Percentiles rank a stretch among this genome's conserved stretches.
Conservation (phyloP, 2,888 invertebrate genomes). For the Trileptium ribeirensis region DNA sequence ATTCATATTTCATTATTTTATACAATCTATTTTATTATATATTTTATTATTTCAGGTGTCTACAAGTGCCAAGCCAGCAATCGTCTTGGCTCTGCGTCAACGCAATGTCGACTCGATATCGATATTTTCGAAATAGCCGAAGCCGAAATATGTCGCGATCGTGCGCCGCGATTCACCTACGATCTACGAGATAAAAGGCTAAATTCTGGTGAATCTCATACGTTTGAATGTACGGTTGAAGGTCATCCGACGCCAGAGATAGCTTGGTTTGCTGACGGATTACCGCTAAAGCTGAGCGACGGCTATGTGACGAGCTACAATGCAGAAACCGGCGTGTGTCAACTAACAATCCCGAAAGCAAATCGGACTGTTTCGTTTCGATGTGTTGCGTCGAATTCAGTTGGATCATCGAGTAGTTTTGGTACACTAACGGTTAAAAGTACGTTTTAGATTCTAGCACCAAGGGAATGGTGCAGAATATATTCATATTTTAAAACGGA, state of each 20-base stretch:
- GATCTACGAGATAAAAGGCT: conserved; percentile 53
- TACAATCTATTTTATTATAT: no score
- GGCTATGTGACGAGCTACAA: not conserved
- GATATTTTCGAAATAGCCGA: not conserved
- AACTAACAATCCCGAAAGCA: not conserved
- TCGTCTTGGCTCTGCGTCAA: conserved; percentile 62
- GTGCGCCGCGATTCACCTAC: conserved; percentile 49
- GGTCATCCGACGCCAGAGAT: conserved; percentile 55
- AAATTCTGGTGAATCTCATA: conserved; percentile 44
- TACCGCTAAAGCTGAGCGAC: not conserved
- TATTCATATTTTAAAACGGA: no score
- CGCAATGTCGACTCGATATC: not conserved
- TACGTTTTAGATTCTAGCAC: no score
- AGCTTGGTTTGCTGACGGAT: conserved; percentile 40
- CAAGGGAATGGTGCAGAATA: no score
- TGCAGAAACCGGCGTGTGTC: not conserved
- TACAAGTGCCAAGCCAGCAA: conserved; percentile 72
- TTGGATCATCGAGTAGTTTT: not conserved
- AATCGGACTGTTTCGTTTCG: not conserved
- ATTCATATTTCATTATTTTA: no score
- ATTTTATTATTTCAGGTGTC: not conserved
- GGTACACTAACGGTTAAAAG: not conserved
- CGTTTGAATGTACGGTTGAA: conserved; percentile 54
- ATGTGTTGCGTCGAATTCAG: not conserved
- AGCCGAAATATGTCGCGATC: conserved; percentile 34